Evolutionary conservation across 2,113 vertebrate species (phyloP).

Genomic region (Phocoena phocoena): DNA sequence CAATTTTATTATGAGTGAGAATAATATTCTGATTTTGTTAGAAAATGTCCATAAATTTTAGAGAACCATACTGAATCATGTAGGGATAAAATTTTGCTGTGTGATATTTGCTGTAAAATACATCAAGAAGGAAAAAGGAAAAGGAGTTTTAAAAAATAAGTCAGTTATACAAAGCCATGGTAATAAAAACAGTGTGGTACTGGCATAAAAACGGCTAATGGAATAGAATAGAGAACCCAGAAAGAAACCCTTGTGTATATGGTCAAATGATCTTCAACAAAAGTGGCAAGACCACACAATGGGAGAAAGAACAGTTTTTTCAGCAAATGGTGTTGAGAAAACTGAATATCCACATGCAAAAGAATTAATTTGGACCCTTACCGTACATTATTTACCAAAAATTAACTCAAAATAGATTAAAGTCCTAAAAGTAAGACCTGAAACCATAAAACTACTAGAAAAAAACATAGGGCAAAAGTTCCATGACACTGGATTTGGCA

Average conservation of each 20-base stretch:
- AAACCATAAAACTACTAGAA: not conserved
- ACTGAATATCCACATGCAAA: not conserved
- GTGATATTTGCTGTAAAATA: not conserved
- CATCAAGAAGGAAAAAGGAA: not conserved
- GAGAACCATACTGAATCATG: not conserved
- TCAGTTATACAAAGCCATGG: not conserved
- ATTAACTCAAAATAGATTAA: not conserved
- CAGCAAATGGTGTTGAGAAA: not conserved
- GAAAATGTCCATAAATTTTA: not conserved
- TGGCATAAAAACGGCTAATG: not conserved
- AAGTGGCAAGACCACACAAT: not conserved
- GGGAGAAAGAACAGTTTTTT: not conserved
- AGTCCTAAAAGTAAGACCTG: not conserved
- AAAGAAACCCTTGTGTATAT: not conserved
- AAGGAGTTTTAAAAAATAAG: not conserved
- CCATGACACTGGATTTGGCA: not conserved
- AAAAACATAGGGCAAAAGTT: not conserved
- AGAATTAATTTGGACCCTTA: not conserved
- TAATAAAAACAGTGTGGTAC: not conserved
- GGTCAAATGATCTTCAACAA: not conserved
- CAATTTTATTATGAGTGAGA: not conserved
- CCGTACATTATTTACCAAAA: not conserved
- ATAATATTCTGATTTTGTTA: not conserved
- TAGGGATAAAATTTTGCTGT: not conserved
- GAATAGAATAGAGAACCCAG: not conserved